phyloP scores from a whole-genome alignment of 2,888 invertebrate genomes.

The Caenorhabditis virilis region DNA sequence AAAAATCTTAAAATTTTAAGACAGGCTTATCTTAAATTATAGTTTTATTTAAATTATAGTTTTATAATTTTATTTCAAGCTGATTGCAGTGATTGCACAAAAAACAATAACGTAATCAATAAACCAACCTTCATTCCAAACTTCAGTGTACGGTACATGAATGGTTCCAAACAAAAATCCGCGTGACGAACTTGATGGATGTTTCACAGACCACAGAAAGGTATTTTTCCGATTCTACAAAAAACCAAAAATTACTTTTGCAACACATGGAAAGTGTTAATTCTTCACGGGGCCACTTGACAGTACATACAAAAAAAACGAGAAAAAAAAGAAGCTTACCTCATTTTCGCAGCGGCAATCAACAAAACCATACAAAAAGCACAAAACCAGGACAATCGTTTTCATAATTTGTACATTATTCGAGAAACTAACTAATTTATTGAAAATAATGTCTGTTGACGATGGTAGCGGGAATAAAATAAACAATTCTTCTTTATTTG shows the following conservation, averaged over 20 bases:
- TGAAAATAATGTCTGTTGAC: too few species aligned
- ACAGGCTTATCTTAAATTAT: too few species aligned
- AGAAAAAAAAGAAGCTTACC: neutral
- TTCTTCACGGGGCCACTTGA: neutral
- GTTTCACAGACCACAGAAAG: constrained; percentile 27
- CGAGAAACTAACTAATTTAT: too few species aligned
- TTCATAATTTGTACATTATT: too few species aligned
- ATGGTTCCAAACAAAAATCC: constrained; percentile 74
- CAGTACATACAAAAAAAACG: neutral
- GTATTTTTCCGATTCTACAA: neutral
- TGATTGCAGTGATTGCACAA: too few species aligned
- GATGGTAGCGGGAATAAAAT: too few species aligned
- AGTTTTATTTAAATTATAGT: too few species aligned
- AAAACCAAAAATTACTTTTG: neutral
- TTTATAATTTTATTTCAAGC: too few species aligned
- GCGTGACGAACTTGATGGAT: constrained; percentile 12
- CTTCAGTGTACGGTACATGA: constrained; percentile 73
- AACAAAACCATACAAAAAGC: constrained; percentile 1
- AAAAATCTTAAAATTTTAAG: too few species aligned
- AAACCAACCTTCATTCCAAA: constrained; percentile 72
- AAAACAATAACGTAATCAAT: too few species aligned
- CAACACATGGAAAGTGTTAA: neutral
- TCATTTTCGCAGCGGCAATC: constrained; percentile 4
- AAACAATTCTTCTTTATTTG: too few species aligned
- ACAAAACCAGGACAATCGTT: too few species aligned